Percentiles rank a stretch among this genome's conserved stretches.
Evolutionary conservation across 2,113 vertebrate genomes (phyloP).

Genomic region (Caracal caracal): DNA sequence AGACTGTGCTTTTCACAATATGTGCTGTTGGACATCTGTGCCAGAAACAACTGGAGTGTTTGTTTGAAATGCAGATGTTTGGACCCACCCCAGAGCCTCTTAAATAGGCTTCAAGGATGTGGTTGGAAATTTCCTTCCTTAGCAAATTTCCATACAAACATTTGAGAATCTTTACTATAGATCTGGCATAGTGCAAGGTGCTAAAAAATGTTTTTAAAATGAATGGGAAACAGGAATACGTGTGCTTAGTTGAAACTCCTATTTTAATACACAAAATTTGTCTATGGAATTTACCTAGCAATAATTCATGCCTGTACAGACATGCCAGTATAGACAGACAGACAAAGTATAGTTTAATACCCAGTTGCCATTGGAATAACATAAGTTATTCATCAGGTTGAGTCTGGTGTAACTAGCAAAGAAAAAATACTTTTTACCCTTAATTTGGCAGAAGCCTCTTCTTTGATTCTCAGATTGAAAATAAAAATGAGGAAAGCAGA

Average conservation of each 20-base stretch:
- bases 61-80: conserved; percentile 58
- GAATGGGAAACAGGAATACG: background rate
- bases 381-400: background rate
- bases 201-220: background rate
- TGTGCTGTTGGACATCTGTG: background rate
- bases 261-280: background rate
- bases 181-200: background rate
- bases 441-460: background rate
- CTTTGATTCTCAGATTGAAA: conserved; percentile 23
- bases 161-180: conserved; percentile 25
- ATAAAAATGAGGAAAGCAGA: conserved; percentile 67
- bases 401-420: background rate
- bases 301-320: background rate
- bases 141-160: background rate
- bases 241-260: background rate
- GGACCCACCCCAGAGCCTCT: background rate
- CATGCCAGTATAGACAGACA: background rate
- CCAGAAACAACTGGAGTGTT: conserved; percentile 29
- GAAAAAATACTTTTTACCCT: background rate
- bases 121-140: conserved; percentile 27
- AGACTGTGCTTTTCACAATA: background rate
- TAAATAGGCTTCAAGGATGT: background rate
- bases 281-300: background rate
- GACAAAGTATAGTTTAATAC: background rate
- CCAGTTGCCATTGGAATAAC: background rate